Evolutionary conservation across 2,113 vertebrate genomes (phyloP), one percentile per base, ranked within the genome.

Genomic region (Dasypus novemcinctus): DNA sequence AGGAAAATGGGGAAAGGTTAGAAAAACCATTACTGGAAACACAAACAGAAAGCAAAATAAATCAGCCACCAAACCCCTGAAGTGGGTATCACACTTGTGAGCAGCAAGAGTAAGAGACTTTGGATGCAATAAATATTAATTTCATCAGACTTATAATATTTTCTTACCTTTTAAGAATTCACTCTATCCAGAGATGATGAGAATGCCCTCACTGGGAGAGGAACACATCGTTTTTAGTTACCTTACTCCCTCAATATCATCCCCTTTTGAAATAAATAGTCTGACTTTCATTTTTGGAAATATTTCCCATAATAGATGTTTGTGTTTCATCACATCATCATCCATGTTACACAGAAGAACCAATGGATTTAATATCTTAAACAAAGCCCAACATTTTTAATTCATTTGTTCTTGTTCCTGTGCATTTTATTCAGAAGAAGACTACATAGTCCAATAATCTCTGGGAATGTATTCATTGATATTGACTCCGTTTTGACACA

Each of bases 281-380:
- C 38, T 93, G 74, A 49, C 12, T 93, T 85, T 87, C 79, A 78
- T 78, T 75, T 84, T 96, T 87, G 87, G 64, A 97, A 89, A 61
- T 92, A 69, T 87, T 92, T 95, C 64, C 75, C 69, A 90, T 21
- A 89, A 49, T 41, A 80, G 80, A 74, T 63, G 21, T 63, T 72
- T 83, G 15, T 36, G 14, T 81, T 79, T 93, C 27, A 88, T 41
- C 66, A 14, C 29, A 88, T 82, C 38, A 93, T 54, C 93, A 89
- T 64, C 29, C n/a, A 57, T 79, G 61, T 93, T 64, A 93, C 66
- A 91, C 43, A 72, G n/a, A 72, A 23, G 41, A 86, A 27, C 89
- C 64, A 79, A 57, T 33, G 82, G 41, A 83, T 90, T 36, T 74
- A 78, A 90, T 18, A 68, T 41, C 8, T 59, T 88, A 21, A 57